Conservation (phyloP, 2,113 vertebrate genomes). For the Pluvialis apricaria region DNA sequence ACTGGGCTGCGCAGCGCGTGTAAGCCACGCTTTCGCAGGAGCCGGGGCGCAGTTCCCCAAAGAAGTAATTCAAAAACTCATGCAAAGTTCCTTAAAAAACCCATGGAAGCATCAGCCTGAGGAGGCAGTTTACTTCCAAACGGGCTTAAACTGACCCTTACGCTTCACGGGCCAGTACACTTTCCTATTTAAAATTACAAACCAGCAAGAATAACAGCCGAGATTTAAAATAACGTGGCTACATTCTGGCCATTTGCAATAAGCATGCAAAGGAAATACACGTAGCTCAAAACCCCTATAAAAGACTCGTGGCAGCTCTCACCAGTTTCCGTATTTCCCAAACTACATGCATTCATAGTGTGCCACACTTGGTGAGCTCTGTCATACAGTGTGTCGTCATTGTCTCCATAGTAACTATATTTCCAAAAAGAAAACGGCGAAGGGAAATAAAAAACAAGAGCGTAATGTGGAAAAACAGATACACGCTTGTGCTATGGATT, state of each 20-base stretch:
- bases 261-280: background rate
- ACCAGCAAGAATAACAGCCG: background rate
- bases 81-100: background rate
- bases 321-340: background rate
- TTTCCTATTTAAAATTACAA: background rate
- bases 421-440: conserved; percentile 7
- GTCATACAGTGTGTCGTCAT: background rate
- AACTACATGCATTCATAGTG: background rate
- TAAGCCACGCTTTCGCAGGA: fast-evolving
- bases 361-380: background rate
- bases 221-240: background rate
- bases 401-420: conserved; percentile 36
- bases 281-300: background rate
- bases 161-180: fast-evolving
- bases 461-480: background rate
- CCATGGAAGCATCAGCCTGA: background rate
- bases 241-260: fast-evolving
- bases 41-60: fast-evolving
- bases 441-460: background rate
- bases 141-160: fast-evolving
- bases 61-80: background rate
- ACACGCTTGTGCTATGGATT: background rate
- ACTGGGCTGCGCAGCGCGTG: fast-evolving
- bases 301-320: background rate
- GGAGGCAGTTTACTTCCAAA: background rate